These are phyloP conservation scores for Leptinotarsa haldemani DNA, from an alignment of 2,888 invertebrate genomes.

Conservation along the genomic window DNA sequence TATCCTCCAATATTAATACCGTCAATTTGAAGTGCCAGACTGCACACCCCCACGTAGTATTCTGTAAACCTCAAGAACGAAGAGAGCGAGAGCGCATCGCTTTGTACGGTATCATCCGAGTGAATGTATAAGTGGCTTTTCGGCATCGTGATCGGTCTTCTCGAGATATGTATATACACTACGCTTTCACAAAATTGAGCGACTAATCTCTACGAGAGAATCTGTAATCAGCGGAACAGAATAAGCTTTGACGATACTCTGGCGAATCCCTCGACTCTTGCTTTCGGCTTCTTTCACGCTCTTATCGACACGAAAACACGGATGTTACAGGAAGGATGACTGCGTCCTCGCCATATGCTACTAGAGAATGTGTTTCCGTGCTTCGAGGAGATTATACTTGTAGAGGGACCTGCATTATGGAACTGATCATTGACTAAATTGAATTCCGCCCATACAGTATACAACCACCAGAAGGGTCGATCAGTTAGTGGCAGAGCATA, in stretches of 20 bases:
- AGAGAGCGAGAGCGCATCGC: constrained; percentile 40
- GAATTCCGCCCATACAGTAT: background rate
- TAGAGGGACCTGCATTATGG: constrained; percentile 7
- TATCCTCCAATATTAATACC: constrained; percentile 51
- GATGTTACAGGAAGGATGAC: constrained; percentile 38
- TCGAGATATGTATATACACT: constrained; percentile 24
- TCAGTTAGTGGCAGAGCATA: background rate
- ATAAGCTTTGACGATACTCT: constrained; percentile 47
- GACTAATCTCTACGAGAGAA: constrained; percentile 56
- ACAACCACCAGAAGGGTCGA: background rate
- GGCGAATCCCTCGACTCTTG: constrained; percentile 34
- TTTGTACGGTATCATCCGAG: constrained; percentile 28
- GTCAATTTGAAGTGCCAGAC: constrained; percentile 44
- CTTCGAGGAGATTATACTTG: background rate
- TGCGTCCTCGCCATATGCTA: constrained; percentile 35
- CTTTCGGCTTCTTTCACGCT: constrained; percentile 36
- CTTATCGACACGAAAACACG: constrained; percentile 39
- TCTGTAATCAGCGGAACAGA: constrained; percentile 59
- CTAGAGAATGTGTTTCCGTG: constrained; percentile 33
- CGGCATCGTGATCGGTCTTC: constrained; percentile 40
- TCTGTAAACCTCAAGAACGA: constrained; percentile 34
- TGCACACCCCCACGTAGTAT: constrained; percentile 35
- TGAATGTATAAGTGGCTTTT: constrained; percentile 45
- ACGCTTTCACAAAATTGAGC: constrained; percentile 53
- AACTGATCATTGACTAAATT: constrained; percentile 14